phyloP scores from a whole-genome alignment of 2,113 vertebrate genomes.

The Papio anubis region DNA sequence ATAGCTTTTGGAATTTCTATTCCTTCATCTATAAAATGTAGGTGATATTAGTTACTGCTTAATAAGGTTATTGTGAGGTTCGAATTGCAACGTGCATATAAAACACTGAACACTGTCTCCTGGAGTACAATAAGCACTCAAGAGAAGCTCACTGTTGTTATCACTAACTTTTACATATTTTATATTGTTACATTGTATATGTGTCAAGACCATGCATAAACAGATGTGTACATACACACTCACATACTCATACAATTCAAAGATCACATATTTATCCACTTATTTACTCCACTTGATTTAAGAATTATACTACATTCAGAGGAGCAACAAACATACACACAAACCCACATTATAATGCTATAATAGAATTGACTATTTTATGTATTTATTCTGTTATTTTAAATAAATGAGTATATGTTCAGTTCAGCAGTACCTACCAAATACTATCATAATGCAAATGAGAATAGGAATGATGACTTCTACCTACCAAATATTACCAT shows the following conservation, averaged over 20 bases:
- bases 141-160: background rate
- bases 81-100: background rate
- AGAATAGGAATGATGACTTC: conserved; percentile 87
- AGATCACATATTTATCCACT: background rate
- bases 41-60: background rate
- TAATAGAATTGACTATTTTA: background rate
- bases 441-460: conserved; percentile 85
- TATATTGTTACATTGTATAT: background rate
- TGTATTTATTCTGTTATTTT: background rate
- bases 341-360: background rate
- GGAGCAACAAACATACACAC: background rate
- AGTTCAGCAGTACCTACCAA: conserved; percentile 85
- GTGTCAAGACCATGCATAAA: background rate
- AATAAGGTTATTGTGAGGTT: background rate
- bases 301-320: background rate
- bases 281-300: background rate
- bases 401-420: background rate
- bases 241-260: background rate
- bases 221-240: accelerated
- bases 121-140: background rate
- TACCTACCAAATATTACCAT: no score
- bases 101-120: background rate
- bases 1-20: background rate
- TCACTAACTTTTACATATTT: background rate
- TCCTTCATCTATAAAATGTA: background rate